Evolutionary conservation across 2,888 invertebrate species (phyloP).

Genomic region (Oscheius sp.): DNA sequence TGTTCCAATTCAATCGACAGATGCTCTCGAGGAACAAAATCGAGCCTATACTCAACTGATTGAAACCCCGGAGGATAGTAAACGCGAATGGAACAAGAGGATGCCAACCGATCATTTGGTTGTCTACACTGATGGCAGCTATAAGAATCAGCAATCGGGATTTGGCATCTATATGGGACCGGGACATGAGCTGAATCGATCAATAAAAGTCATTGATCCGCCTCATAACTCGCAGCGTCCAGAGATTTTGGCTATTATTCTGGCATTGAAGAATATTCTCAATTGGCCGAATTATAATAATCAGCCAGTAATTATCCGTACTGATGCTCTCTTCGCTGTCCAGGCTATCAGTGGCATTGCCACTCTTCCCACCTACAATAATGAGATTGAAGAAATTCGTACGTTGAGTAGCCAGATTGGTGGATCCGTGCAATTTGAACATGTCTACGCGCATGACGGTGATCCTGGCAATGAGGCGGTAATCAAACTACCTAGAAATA

Average conservation of each 20-base stretch:
- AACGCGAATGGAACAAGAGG: slow-evolving; percentile 19
- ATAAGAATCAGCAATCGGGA: background rate
- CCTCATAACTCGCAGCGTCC: slow-evolving; percentile 22
- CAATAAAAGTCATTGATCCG: slow-evolving; percentile 15
- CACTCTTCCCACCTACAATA: background rate
- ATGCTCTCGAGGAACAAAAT: background rate
- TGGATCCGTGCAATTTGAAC: slow-evolving; percentile 20
- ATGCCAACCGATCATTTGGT: background rate
- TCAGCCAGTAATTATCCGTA: slow-evolving; percentile 23
- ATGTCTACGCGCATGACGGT: slow-evolving; percentile 28
- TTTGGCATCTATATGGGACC: slow-evolving; percentile 28
- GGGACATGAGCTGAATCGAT: slow-evolving; percentile 19
- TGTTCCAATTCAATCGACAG: background rate
- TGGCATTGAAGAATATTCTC: slow-evolving; percentile 27
- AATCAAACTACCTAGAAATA: too few relatives aligned
- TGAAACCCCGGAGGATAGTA: background rate
- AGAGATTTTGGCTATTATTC: slow-evolving; percentile 26
- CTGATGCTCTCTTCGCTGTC: slow-evolving; percentile 18
- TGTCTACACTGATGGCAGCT: slow-evolving; percentile 30
- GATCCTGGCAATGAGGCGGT: slow-evolving; percentile 34
- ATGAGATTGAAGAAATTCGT: slow-evolving; percentile 18
- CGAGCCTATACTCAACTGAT: background rate
- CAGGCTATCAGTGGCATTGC: slow-evolving; percentile 2
- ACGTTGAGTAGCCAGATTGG: background rate
- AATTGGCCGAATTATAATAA: slow-evolving; percentile 7